Evolutionary conservation across 2,113 vertebrate species (phyloP).

Genomic region (Sinocyclocheilus anshuiensis): DNA sequence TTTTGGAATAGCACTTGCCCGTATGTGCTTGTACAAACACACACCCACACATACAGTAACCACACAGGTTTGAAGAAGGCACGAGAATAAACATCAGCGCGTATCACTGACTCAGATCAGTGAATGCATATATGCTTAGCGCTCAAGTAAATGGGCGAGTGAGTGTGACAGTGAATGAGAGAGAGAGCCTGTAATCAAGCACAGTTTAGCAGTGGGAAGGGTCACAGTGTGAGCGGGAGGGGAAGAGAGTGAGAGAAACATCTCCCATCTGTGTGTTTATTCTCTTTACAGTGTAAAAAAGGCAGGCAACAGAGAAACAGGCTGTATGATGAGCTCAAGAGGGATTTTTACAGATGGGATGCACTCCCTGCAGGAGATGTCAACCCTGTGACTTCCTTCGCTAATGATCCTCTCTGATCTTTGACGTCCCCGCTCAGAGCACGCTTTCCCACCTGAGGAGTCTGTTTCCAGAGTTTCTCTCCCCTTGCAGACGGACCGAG

Average conservation of each 20-base stretch:
- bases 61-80: constrained; percentile 12
- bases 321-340: constrained; percentile 8
- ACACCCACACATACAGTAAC: constrained; percentile 22
- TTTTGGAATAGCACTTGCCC: background rate
- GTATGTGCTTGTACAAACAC: background rate
- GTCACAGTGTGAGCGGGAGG: constrained; percentile 14
- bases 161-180: constrained; percentile 29
- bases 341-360: constrained; percentile 28
- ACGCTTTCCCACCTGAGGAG: constrained; percentile 31
- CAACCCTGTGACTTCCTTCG: constrained; percentile 23
- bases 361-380: background rate
- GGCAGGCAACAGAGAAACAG: constrained; percentile 33
- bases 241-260: constrained; percentile 34
- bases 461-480: constrained; percentile 10
- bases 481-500: background rate
- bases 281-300: constrained; percentile 27
- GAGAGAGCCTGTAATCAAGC: constrained; percentile 42
- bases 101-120: constrained; percentile 21
- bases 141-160: constrained; percentile 28
- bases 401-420: constrained; percentile 33
- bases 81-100: constrained; percentile 42
- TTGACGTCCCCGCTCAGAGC: background rate
- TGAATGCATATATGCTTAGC: constrained; percentile 3
- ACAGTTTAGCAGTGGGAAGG: constrained; percentile 37
- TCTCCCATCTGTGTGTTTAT: constrained; percentile 41